A percentile compares a stretch with the other conserved stretches of the same genome.
Conservation (phyloP, 2,797 vertebrate genomes). For the Crossoptilon crossoptilon region DNA sequence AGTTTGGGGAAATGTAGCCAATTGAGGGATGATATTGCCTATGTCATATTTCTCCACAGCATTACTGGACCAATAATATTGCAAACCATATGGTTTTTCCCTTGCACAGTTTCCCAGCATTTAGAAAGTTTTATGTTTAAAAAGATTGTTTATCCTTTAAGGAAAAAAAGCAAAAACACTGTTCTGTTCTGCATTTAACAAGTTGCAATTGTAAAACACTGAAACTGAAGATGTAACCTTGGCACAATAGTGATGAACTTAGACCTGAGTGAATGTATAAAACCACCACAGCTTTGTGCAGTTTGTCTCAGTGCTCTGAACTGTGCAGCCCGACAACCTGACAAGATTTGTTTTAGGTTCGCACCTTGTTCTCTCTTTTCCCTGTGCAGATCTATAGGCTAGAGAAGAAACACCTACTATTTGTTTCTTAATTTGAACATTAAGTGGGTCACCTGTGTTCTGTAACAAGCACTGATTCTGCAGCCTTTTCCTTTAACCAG, state of each 20-base stretch:
- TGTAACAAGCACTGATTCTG: not conserved
- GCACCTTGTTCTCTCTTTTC: not conserved
- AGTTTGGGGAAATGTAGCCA: not conserved
- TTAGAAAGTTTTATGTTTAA: not conserved
- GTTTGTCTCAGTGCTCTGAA: not conserved
- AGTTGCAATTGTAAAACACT: not conserved
- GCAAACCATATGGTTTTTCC: not conserved
- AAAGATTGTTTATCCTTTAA: not conserved
- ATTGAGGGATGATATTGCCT: not conserved
- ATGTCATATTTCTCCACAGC: not conserved
- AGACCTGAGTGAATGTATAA: not conserved
- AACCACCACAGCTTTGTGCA: not conserved
- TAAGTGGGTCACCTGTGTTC: not conserved
- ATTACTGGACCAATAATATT: not conserved
- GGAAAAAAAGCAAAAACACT: not conserved
- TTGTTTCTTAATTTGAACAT: not conserved
- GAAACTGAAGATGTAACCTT: not conserved
- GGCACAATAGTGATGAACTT: not conserved
- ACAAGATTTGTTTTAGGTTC: not conserved
- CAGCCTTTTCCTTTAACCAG: not conserved
- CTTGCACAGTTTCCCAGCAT: not conserved
- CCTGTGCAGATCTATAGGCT: no score
- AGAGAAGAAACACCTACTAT: not conserved
- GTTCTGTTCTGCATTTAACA: not conserved
- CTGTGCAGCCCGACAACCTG: not conserved